phyloP scores from a whole-genome alignment of 2,888 invertebrate genomes.

The Himalopsyche tibetana region DNA sequence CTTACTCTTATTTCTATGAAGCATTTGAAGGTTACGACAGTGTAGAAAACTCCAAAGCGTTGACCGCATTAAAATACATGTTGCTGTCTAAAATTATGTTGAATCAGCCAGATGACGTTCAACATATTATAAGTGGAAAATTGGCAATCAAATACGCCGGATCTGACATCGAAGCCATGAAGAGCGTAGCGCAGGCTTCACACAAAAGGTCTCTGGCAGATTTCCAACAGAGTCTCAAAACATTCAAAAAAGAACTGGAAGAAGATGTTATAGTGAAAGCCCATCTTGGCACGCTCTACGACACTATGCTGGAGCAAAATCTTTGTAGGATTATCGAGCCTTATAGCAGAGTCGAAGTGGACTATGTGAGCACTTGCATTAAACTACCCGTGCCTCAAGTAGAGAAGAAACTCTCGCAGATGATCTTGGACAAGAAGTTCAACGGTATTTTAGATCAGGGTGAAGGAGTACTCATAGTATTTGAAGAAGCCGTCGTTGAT shows the following conservation, averaged over 20 bases:
- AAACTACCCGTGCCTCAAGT: conserved; percentile 93
- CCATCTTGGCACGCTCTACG: conserved; percentile 97
- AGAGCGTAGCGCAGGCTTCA: conserved; percentile 96
- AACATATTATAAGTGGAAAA: conserved; percentile 96
- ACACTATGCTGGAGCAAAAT: conserved; percentile 99
- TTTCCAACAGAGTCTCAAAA: conserved; percentile 92
- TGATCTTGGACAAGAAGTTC: conserved; percentile 99
- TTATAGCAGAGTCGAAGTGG: conserved; percentile 96
- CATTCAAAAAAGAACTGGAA: conserved; percentile 91
- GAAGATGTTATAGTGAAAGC: conserved; percentile 98
- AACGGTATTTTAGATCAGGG: conserved; percentile 99
- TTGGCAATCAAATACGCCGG: conserved; percentile 97
- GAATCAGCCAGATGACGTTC: conserved; percentile 96
- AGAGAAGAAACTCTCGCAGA: conserved; percentile 99
- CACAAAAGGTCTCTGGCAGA: conserved; percentile 97
- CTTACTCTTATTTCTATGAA: conserved; percentile 99
- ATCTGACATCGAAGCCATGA: conserved; percentile 98
- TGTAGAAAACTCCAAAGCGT: conserved; percentile 92
- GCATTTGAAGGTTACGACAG: conserved; percentile 99
- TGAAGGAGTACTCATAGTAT: conserved; percentile 97
- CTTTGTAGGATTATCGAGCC: conserved; percentile 99
- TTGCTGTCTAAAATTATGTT: conserved; percentile 98
- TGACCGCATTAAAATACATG: conserved; percentile 99
- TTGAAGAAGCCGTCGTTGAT: conserved; percentile 95
- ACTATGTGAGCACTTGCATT: conserved; percentile 94